Evolutionary conservation across 2,113 vertebrate genomes (phyloP).

Genomic region (Monopterus albus): DNA sequence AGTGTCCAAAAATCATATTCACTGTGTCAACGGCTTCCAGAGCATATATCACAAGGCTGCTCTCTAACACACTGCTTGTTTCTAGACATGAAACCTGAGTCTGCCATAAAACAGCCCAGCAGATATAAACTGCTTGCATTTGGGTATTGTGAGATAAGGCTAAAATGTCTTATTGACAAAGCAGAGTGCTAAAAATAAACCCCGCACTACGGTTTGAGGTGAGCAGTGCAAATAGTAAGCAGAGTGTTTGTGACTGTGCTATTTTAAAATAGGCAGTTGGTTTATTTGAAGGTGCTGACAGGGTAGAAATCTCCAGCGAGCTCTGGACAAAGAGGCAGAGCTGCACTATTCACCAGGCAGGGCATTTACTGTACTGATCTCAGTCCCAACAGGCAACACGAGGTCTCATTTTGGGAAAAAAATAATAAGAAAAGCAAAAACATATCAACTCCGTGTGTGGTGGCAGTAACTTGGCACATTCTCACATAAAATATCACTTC

Average conservation of each 20-base stretch:
- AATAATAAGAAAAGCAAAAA: too few relatives aligned
- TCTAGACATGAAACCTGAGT: conserved; percentile 42
- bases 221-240: conserved; percentile 32
- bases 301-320: conserved; percentile 26
- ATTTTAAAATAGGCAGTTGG: conserved; percentile 38
- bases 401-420: too few relatives aligned
- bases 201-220: conserved; percentile 41
- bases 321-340: conserved; percentile 21
- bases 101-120: neutral
- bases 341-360: conserved; percentile 13
- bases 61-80: too few relatives aligned
- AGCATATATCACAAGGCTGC: neutral
- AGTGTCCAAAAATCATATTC: conserved; percentile 4
- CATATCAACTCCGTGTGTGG: too few relatives aligned
- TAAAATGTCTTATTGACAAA: conserved; percentile 48
- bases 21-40: neutral
- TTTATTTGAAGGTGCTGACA: conserved; percentile 50
- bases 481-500: too few relatives aligned
- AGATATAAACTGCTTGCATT: conserved; percentile 53
- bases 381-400: conserved; percentile 15
- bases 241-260: conserved; percentile 10
- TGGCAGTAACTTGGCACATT: too few relatives aligned
- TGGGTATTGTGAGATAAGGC: conserved; percentile 54
- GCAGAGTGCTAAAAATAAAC: conserved; percentile 51
- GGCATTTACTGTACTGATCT: conserved; percentile 26